These are phyloP conservation scores for Nemotelus nigrinus DNA, from an alignment of 2,888 invertebrate species.

Conservation along the genomic window DNA sequence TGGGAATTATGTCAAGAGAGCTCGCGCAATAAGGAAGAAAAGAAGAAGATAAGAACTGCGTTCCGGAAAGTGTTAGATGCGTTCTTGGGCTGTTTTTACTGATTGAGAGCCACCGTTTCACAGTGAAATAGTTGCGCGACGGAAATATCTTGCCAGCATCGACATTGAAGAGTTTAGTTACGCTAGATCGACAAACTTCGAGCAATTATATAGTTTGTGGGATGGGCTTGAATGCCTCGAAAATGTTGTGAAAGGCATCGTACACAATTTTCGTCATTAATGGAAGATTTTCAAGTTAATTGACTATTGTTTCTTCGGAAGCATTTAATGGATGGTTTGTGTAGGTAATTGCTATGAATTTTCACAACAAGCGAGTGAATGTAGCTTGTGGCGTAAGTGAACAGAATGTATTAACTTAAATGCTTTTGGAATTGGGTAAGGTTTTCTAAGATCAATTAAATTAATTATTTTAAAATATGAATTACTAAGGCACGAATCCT, in stretches of 20 bases:
- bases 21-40: not conserved
- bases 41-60: constrained; percentile 2
- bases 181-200: constrained; percentile 7
- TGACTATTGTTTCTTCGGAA: constrained; percentile 6
- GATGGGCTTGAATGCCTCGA: constrained; percentile 19
- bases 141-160: not conserved
- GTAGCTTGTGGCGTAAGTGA: no score
- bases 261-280: not conserved
- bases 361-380: no score
- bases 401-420: no score
- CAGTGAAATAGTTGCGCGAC: not conserved
- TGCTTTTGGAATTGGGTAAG: no score
- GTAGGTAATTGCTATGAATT: no score
- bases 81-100: not conserved
- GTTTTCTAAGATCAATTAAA: no score
- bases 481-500: no score
- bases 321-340: no score
- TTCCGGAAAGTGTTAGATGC: not conserved
- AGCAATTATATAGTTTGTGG: constrained; percentile 16
- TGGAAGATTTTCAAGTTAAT: constrained; percentile 3
- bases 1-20: constrained; percentile 6
- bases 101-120: no score
- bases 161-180: not conserved
- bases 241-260: constrained; percentile 8
- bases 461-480: no score